A percentile compares a stretch with the other conserved stretches of the same genome.
Evolutionary conservation across 2,888 invertebrate genomes (phyloP).

Genomic region (Pherbina coryleti): DNA sequence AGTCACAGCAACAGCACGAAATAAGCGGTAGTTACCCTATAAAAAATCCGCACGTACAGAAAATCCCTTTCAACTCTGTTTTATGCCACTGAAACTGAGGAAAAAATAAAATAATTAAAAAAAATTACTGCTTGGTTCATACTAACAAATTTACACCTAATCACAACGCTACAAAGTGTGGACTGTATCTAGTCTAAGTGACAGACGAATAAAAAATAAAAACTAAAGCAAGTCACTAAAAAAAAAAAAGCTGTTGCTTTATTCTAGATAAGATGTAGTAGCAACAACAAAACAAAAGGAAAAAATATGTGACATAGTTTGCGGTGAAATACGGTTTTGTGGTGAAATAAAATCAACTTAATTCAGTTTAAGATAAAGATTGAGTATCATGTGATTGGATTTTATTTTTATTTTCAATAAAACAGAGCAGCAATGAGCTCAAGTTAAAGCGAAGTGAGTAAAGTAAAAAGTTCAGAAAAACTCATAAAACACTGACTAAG

Average conservation of each 20-base stretch:
- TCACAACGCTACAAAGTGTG: too few relatives aligned
- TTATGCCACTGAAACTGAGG: too few relatives aligned
- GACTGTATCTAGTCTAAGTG: too few relatives aligned
- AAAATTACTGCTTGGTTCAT: too few relatives aligned
- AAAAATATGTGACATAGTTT: background rate
- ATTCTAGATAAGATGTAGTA: background rate
- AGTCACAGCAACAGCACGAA: too few relatives aligned
- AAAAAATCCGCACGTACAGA: too few relatives aligned
- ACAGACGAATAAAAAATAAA: too few relatives aligned
- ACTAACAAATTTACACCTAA: too few relatives aligned
- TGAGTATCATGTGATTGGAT: constrained; percentile 12
- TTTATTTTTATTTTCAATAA: background rate
- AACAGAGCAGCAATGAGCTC: background rate
- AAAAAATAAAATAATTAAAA: too few relatives aligned
- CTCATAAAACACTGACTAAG: too few relatives aligned
- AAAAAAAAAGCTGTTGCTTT: background rate
- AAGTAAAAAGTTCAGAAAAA: background rate
- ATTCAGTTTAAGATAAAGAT: constrained; percentile 14
- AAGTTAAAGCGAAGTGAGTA: background rate
- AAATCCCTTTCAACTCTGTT: too few relatives aligned
- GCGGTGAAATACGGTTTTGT: background rate
- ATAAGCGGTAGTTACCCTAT: too few relatives aligned
- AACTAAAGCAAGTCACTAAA: background rate
- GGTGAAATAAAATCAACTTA: background rate
- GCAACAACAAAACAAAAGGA: background rate